Percentiles rank a stretch among this genome's conserved stretches.
phyloP scores from a whole-genome alignment of 2,797 vertebrate species.

The Clarias pachynema region DNA sequence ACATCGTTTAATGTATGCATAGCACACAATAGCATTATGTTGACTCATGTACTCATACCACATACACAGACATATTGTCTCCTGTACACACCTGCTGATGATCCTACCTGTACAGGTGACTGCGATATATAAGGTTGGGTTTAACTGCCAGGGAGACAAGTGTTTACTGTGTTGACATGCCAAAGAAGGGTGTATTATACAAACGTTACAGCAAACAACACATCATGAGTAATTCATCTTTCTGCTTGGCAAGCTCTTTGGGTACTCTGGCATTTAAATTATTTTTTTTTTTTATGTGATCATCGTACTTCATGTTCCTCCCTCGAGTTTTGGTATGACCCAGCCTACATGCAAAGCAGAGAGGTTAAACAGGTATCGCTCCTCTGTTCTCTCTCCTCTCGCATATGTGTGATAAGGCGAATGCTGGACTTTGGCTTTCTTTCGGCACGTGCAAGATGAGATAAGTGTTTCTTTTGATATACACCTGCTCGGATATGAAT shows the following conservation, averaged over 20 bases:
- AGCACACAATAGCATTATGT: constrained; percentile 5
- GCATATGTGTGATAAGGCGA: constrained; percentile 50
- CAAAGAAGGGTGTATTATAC: neutral
- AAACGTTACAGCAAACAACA: neutral
- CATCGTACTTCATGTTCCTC: neutral
- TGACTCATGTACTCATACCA: constrained; percentile 17
- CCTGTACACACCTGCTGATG: constrained; percentile 17
- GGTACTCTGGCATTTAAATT: constrained; percentile 3
- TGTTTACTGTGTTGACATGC: neutral
- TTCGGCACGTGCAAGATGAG: neutral
- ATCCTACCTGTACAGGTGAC: neutral
- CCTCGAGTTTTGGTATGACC: constrained; percentile 21
- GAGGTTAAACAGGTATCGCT: constrained; percentile 26
- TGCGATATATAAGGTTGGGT: constrained; percentile 9
- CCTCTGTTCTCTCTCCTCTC: neutral
- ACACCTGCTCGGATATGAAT: constrained; percentile 4
- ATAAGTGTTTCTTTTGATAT: constrained; percentile 17
- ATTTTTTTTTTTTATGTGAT: neutral
- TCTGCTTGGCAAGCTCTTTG: neutral
- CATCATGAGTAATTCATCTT: constrained; percentile 16
- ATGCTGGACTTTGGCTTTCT: constrained; percentile 68
- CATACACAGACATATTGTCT: neutral
- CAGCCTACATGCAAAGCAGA: neutral
- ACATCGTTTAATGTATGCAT: neutral
- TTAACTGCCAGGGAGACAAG: neutral